These are phyloP conservation scores for Pagetopsis macropterus DNA, from an alignment of 2,797 vertebrate genomes.

Conservation along the genomic window DNA sequence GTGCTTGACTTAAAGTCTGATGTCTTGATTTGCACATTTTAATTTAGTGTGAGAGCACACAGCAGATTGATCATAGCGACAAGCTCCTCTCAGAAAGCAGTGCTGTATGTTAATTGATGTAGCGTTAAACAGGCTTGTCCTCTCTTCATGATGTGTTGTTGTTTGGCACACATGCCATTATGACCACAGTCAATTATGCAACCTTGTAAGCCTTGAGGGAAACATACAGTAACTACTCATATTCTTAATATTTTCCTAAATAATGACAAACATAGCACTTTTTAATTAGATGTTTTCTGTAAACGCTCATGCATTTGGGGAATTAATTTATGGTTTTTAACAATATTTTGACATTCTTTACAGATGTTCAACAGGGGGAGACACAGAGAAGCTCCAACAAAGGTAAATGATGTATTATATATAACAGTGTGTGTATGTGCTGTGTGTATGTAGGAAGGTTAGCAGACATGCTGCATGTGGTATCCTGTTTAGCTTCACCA, in stretches of 20 bases:
- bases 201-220: conserved; percentile 12
- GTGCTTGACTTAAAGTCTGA: conserved; percentile 36
- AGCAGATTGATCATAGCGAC: conserved; percentile 34
- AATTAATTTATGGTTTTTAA: conserved; percentile 27
- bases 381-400: conserved; percentile 78
- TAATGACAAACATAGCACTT: neutral
- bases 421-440: conserved; percentile 1
- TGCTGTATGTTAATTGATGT: neutral
- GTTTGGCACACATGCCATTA: conserved; percentile 34
- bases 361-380: conserved; percentile 84
- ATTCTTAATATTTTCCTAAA: conserved; percentile 7
- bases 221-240: conserved; percentile 19
- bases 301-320: conserved; percentile 1
- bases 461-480: conserved; percentile 15
- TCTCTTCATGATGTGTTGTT: conserved; percentile 23
- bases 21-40: conserved; percentile 27
- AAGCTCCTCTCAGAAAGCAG: neutral
- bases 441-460: conserved; percentile 7
- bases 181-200: conserved; percentile 34
- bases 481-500: conserved; percentile 51
- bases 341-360: conserved; percentile 52
- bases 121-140: conserved; percentile 10
- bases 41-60: conserved; percentile 22
- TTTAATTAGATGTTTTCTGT: conserved; percentile 39
- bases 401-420: conserved; percentile 67